Evolutionary conservation across 2,888 invertebrate species (phyloP).

Genomic region (Nyleta sp.): DNA sequence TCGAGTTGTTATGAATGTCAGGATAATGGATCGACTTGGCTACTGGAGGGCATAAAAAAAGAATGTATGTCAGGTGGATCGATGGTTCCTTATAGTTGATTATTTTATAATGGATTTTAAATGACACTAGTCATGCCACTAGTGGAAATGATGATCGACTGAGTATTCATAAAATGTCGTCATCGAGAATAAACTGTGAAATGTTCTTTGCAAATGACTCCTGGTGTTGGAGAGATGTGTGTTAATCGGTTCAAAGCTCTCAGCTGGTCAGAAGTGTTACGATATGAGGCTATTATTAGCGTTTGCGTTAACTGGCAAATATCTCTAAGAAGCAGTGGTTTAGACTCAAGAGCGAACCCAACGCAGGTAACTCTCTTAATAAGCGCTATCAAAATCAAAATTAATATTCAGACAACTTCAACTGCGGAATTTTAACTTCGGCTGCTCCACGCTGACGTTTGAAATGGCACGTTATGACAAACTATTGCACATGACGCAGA

Average conservation of each 20-base stretch:
- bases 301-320: slow-evolving; percentile 43
- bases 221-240: slow-evolving; percentile 24
- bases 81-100: no score
- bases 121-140: no score
- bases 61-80: no score
- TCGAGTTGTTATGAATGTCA: slow-evolving; percentile 22
- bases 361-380: slow-evolving; percentile 8
- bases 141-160: no score
- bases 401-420: slow-evolving; percentile 16
- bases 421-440: neutral
- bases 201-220: slow-evolving; percentile 12
- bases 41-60: no score
- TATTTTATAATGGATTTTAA: no score
- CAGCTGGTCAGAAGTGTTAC: slow-evolving; percentile 40
- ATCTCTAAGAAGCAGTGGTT: slow-evolving; percentile 25
- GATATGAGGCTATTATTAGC: slow-evolving; percentile 56
- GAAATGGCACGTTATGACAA: no score
- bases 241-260: slow-evolving; percentile 57
- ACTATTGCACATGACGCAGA: no score
- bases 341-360: slow-evolving; percentile 1
- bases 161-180: no score
- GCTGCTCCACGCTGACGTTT: no score
- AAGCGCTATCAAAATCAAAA: slow-evolving; percentile 21
- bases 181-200: no score
- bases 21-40: slow-evolving; percentile 53